Evolutionary conservation across 1,140 invertebrate genomes (phyloP), one percentile per base, ranked within the genome.

Genomic region (Hermetia illucens): DNA sequence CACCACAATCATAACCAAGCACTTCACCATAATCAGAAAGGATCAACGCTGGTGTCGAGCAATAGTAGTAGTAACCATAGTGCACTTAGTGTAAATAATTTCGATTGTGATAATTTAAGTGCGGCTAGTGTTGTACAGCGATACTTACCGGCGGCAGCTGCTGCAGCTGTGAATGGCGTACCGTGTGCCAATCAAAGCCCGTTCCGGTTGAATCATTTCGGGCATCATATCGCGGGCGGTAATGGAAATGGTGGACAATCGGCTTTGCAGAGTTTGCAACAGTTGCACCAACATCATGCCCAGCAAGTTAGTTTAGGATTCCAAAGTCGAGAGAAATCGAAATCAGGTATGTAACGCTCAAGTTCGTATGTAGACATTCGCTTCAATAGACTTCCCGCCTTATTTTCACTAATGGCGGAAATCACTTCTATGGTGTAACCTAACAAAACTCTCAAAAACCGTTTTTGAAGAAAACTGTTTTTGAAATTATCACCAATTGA

Each of bases 251-350:
- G 43, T 10, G 49, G 45, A 4, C 55, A 55, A 3, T 55, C 56
- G 3, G 56, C 56, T 1, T 38, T 60, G 25, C 57, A 60, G 40
- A 60, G 57, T 36, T 44, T 60, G 5, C 57, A 60, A 34, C 57
- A 60, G 39, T 41, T 59, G 33, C 57, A 59, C 38, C 56, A 59
- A 38, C 57, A 59, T 43, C 56, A 60, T 42, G 25, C 4, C 19
- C 34, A 35, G 17, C 55, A 58, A 46, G 51, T 50, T 8, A 47
- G 45, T 15, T 38, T 58, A 10, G 53, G 38, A 19, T 53, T 58
- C 25, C 53, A 56, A 36, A 13, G 8, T 8, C 45, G 55, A 2
- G 55, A 58, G 25, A 58, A 58, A 35, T 46, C 55, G 12, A 58
- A 58, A 41, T 45, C 53, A 21, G 55, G 55, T 58, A 46, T 45